phyloP scores from a whole-genome alignment of 2,113 vertebrate species.

The Acrocephalus arundinaceus region DNA sequence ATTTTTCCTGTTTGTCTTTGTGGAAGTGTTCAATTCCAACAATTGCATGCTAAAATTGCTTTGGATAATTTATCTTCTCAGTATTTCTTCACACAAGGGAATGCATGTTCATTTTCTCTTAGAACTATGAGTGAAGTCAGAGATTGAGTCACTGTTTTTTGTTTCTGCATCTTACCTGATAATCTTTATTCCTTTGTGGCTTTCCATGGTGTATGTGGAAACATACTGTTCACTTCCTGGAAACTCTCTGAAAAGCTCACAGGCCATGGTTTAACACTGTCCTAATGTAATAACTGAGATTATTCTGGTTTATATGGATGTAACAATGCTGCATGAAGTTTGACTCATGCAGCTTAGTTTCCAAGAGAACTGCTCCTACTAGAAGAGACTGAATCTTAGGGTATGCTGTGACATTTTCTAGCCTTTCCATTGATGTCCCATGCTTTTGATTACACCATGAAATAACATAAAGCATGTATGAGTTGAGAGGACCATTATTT shows the following conservation, averaged over 20 bases:
- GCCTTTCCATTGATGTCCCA: neutral
- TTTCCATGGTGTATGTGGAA: neutral
- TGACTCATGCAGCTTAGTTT: neutral
- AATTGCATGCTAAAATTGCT: neutral
- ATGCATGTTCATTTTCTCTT: neutral
- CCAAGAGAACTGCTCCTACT: neutral
- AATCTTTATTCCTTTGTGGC: neutral
- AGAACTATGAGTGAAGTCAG: neutral
- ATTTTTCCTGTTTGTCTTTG: neutral
- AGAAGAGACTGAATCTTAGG: neutral
- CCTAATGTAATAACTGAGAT: neutral
- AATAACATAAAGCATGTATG: neutral
- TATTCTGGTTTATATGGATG: neutral
- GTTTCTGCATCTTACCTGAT: neutral
- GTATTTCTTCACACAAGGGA: neutral
- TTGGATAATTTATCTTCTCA: neutral
- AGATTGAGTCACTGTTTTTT: neutral
- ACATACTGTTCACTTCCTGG: neutral
- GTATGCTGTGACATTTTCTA: neutral
- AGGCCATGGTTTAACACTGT: neutral
- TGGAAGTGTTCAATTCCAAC: neutral
- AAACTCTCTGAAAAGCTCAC: neutral
- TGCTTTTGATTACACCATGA: neutral
- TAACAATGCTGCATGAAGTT: neutral
- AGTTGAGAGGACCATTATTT: neutral